A percentile compares a stretch with the other conserved stretches of the same genome.
Evolutionary conservation across 2,888 invertebrate genomes (phyloP).

Genomic region (Drosophila atripex): DNA sequence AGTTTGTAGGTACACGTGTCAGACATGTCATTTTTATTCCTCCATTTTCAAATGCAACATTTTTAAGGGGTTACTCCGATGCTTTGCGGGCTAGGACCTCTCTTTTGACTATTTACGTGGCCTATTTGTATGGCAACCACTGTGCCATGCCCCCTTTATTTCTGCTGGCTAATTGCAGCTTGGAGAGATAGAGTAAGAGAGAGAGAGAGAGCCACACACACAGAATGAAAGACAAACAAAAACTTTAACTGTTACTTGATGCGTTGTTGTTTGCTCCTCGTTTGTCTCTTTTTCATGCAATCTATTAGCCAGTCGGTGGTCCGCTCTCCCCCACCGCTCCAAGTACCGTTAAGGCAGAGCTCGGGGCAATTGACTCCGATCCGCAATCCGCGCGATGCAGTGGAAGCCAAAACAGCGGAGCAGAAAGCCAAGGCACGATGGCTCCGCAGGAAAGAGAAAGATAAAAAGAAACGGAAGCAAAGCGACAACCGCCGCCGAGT

Average conservation of each 20-base stretch:
- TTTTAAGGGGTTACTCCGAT: constrained; percentile 1
- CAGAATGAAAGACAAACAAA: constrained; percentile 13
- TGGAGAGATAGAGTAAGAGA: neutral
- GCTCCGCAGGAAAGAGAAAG: constrained; percentile 4
- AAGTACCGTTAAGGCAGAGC: constrained; percentile 48
- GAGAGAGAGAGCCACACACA: constrained; percentile 5
- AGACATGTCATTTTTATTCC: constrained; percentile 10
- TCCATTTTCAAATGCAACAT: neutral
- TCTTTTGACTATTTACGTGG: neutral
- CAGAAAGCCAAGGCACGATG: constrained; percentile 4
- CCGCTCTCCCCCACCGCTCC: constrained; percentile 29
- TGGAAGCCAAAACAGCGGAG: constrained; percentile 3
- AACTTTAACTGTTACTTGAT: constrained; percentile 48
- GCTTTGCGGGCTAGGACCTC: too few species aligned
- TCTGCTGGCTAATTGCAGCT: constrained; percentile 33
- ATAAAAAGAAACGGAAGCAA: constrained; percentile 39
- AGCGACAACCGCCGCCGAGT: constrained; percentile 2
- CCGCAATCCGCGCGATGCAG: constrained; percentile 43
- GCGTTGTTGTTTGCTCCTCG: constrained; percentile 30
- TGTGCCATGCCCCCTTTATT: constrained; percentile 13
- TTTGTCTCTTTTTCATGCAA: constrained; percentile 44
- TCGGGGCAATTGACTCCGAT: constrained; percentile 48
- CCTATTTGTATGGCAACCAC: constrained; percentile 21
- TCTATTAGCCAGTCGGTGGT: constrained; percentile 48
- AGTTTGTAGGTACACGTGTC: neutral